phyloP scores from a whole-genome alignment of 2,113 vertebrate genomes.

The Bostrychus sinensis region DNA sequence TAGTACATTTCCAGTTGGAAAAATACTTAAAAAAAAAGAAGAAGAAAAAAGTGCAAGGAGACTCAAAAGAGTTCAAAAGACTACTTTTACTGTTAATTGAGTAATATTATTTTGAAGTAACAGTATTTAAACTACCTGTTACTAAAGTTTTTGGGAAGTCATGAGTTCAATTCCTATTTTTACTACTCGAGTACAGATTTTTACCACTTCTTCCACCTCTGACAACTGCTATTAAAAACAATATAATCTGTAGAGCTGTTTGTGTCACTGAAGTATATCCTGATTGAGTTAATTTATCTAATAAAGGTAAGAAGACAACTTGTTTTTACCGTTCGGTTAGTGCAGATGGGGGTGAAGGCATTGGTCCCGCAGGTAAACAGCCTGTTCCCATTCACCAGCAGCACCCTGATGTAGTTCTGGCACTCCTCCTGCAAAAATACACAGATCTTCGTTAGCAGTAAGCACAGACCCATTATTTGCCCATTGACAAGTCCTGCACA shows the following conservation, averaged over 20 bases:
- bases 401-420: conserved; percentile 97
- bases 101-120: too few species aligned
- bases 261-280: background rate
- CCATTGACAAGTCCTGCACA: conserved; percentile 35
- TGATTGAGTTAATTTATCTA: background rate
- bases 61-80: too few species aligned
- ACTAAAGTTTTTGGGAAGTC: too few species aligned
- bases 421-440: conserved; percentile 89
- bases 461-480: conserved; percentile 36
- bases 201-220: background rate
- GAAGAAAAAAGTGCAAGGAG: too few species aligned
- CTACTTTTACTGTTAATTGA: too few species aligned
- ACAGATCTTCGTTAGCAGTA: conserved; percentile 45
- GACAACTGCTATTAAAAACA: background rate
- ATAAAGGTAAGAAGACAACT: background rate
- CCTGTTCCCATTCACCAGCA: conserved; percentile 90
- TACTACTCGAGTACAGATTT: too few species aligned
- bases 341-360: conserved; percentile 95
- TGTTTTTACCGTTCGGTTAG: conserved; percentile 89
- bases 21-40: too few species aligned
- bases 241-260: background rate
- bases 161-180: too few species aligned
- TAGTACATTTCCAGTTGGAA: too few species aligned
- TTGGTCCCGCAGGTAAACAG: conserved; percentile 97
- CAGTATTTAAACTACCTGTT: too few species aligned